Percentiles rank a stretch among this genome's conserved stretches.
These are phyloP conservation scores for Epinotia ramella DNA, from an alignment of 2,888 invertebrate genomes.

Conservation along the genomic window DNA sequence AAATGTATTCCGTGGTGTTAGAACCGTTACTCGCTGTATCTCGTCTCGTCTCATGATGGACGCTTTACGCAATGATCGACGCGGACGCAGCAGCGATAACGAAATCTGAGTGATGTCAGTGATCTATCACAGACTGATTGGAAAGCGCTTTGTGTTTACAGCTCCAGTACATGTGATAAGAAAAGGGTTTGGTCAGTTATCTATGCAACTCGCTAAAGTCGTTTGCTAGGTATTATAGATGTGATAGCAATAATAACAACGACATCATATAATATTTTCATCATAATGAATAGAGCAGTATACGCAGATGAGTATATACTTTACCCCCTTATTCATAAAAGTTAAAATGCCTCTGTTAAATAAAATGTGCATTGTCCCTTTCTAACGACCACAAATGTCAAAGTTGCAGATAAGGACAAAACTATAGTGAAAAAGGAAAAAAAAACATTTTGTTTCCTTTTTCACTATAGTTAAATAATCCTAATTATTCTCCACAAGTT, in stretches of 20 bases:
- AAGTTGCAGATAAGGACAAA: too few species aligned
- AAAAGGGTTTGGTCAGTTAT: constrained; percentile 27
- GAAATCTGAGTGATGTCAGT: constrained; percentile 46
- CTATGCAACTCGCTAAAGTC: background rate
- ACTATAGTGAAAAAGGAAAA: too few species aligned
- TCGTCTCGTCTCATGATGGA: constrained; percentile 30
- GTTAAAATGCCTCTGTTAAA: too few species aligned
- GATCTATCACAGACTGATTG: constrained; percentile 48
- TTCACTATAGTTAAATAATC: background rate
- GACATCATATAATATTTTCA: too few species aligned
- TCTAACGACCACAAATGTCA: too few species aligned
- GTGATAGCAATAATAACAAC: too few species aligned
- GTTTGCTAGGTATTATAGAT: background rate
- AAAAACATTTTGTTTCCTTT: too few species aligned
- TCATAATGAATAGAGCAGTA: too few species aligned
- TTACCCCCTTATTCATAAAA: too few species aligned
- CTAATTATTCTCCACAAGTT: background rate
- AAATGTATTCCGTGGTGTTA: constrained; percentile 23
- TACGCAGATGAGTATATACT: too few species aligned
- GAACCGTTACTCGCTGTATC: constrained; percentile 31
- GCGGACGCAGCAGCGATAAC: constrained; percentile 38
- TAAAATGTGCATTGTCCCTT: too few species aligned
- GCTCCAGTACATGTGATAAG: constrained; percentile 43
- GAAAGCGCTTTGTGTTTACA: constrained; percentile 52
- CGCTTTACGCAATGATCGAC: constrained; percentile 42